A percentile compares a stretch with the other conserved stretches of the same genome.
These are phyloP conservation scores for Hyperoplus lanceolatus DNA, from an alignment of 2,797 vertebrate genomes.

Conservation along the genomic window DNA sequence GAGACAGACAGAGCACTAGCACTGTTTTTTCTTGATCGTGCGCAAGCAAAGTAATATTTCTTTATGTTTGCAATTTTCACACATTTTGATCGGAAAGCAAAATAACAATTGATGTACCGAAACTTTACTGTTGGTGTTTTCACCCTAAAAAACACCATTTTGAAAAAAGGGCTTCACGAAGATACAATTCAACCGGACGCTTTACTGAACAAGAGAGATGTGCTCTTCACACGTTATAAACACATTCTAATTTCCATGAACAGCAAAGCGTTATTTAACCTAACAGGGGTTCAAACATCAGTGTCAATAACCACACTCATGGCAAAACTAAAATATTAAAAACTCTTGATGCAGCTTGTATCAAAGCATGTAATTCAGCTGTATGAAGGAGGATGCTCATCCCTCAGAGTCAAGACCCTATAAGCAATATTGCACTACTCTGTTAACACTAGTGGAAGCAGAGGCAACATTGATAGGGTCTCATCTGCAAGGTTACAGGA, in stretches of 20 bases:
- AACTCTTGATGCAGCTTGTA: neutral
- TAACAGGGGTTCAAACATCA: neutral
- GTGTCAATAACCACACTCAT: neutral
- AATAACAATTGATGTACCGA: neutral
- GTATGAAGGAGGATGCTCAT: slow-evolving; percentile 57
- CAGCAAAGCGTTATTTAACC: neutral
- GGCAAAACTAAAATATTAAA: slow-evolving; percentile 1
- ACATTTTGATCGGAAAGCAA: neutral
- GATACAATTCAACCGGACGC: neutral
- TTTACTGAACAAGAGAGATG: neutral
- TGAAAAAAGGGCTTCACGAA: neutral
- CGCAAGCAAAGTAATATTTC: too few species aligned
- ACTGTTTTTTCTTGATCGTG: neutral
- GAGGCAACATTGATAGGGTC: slow-evolving; percentile 98
- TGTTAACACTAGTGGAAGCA: slow-evolving; percentile 90
- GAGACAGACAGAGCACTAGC: neutral
- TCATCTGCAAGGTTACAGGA: slow-evolving; percentile 86
- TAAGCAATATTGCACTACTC: slow-evolving; percentile 99
- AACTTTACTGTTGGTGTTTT: neutral
- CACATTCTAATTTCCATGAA: too few species aligned
- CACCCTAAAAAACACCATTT: neutral
- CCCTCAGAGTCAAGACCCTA: slow-evolving; percentile 94
- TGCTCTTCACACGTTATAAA: neutral
- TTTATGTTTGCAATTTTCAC: too few species aligned
- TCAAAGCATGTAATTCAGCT: neutral